Base-by-base conservation (phyloP, 2,888 invertebrate species). In the Neria commutata region DNA sequence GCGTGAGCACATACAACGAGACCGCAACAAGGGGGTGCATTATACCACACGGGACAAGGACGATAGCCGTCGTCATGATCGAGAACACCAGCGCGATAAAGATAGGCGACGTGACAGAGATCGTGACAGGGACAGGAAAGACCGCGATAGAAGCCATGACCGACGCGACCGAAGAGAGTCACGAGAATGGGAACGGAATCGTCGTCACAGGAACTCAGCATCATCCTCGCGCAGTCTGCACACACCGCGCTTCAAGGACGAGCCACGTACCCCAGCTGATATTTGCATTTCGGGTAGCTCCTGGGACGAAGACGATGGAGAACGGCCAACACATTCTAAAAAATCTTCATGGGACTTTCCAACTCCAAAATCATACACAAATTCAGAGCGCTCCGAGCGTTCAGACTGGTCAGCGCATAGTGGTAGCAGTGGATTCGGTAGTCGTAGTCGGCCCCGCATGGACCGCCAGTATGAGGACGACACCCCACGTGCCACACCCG, bases 271-370 rank as follows among this genome's bases (percentile, higher is more conserved):
- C 11, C 96, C 96, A 0, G 81, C 86, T 1, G 86, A 85, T 73
- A 87, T 87, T 71, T 85, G 87, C 1, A 86, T 89, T 1, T 86
- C 86, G 0, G 81, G 84, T 33, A 76, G 76, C 47, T 71, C 81
- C 0, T 82, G 82, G 81, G 93, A 92, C 64, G 93, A 93, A 65
- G 91, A 91, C 50, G 82, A 82, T 37, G 75, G 74, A 19, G 77
- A 77, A 10, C 65, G 67, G 8, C 84, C 84, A 29, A 84, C 85
- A 3, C 85, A 83, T 4, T 55, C 62, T 3, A 87, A 86, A 58
- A 89, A 87, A 68, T 95, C 95, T 1, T 88, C 89, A 53, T 98
- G 97, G 97, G 97, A 97, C 81, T 89, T 92, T 75, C 95, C 95
- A 0, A 96, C 96, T 0, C 97, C 96, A 0, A 85, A 86, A 67